These are phyloP conservation scores for Nebria brevicollis DNA, from an alignment of 2,888 invertebrate genomes.

Conservation along the genomic window DNA sequence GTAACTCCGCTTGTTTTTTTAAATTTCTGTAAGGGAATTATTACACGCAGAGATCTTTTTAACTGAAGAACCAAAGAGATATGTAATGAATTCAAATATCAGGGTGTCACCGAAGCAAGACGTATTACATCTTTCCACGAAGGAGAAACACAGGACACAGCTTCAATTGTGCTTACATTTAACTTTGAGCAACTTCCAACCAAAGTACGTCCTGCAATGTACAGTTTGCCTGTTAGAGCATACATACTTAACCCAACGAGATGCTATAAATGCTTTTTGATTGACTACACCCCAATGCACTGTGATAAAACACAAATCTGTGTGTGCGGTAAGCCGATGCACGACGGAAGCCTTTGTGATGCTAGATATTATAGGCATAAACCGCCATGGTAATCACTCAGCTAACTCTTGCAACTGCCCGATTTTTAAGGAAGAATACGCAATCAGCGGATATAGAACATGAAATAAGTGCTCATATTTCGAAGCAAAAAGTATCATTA, in stretches of 20 bases:
- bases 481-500: no score
- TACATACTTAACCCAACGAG: constrained; percentile 50
- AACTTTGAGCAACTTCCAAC: constrained; percentile 47
- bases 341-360: constrained; percentile 17
- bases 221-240: constrained; percentile 46
- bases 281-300: constrained; percentile 42
- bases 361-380: no score
- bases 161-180: constrained; percentile 49
- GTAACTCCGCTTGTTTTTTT: no score
- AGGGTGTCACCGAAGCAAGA: constrained; percentile 48
- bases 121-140: constrained; percentile 42
- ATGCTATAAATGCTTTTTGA: constrained; percentile 42
- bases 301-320: constrained; percentile 40
- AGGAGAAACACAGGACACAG: constrained; percentile 38
- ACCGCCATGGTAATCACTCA: no score
- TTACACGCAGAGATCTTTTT: no score
- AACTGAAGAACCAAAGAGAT: no score
- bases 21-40: no score
- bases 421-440: no score
- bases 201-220: constrained; percentile 44
- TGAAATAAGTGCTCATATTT: no score
- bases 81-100: constrained; percentile 32
- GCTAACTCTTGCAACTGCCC: no score
- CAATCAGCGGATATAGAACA: no score
- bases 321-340: constrained; percentile 42